Base-by-base conservation (phyloP, 2,113 vertebrate species). In the Psittacus erithacus region DNA sequence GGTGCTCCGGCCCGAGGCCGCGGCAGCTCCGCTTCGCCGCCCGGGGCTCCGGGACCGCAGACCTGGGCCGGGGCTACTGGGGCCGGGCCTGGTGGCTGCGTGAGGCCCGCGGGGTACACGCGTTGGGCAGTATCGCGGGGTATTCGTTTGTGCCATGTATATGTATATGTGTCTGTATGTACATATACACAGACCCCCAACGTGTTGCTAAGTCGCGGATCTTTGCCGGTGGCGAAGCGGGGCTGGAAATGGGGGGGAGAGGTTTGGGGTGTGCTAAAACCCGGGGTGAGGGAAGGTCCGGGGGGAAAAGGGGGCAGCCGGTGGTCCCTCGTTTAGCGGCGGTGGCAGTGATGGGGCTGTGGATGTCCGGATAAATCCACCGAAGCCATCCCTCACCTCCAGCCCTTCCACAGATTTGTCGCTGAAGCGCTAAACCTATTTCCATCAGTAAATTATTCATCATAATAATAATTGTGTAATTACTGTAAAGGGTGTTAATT, bases 401-500 rank as follows among this genome's bases (percentile, higher is more conserved):
- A 64, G 35, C 65, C 86, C 81, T 89, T 74, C 64, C 7, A 31
- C 76, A 52, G 81, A 75, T 91, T 88, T 79, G 87, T 82, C 76
- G 80, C 90, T 63, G 82, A 79, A 95, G 93, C 93, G 63, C 91
- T 88, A 90, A 78, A 80, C 95, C 97, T 89, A 95, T 97, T 98
- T 97, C 95, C 93, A 95, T 88, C 98, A 86, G 97, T 99, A 97
- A 99, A 99, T 99, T 98, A 99, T 99, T 99, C 97, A 99, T 98
- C 97, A 96, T 98, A 95, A 98, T 98, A 98, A 99, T 99, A 99
- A 99, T 98, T 99, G 98, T 98, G 98, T 98, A 98, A 99, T 99
- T 99, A 99, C 99, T 98, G 98, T 98, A 98, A 98, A 97, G 92
- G 96, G 93, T 90, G 96, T 99, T 98, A 99, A 99, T 99, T 99